Evolutionary conservation across 2,113 vertebrate species (phyloP).

Genomic region (Stigmatopora nigra): DNA sequence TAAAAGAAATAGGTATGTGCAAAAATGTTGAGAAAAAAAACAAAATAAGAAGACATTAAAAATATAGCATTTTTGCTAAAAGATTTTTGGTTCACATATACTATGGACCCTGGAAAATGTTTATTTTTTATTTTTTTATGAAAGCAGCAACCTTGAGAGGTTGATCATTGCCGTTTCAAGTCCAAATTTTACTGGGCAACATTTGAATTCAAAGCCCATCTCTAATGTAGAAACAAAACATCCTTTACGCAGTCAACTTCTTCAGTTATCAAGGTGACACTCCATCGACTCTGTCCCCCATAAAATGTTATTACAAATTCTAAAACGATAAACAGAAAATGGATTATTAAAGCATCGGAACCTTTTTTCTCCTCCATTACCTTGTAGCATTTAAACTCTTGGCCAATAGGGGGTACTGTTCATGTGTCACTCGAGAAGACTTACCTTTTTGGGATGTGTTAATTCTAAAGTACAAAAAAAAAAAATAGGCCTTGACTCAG

Average conservation of each 20-base stretch:
- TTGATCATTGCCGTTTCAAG: constrained; percentile 11
- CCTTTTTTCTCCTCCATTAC: background rate
- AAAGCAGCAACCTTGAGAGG: constrained; percentile 1
- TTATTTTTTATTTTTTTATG: background rate
- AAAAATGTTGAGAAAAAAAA: background rate
- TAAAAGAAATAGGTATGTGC: no score
- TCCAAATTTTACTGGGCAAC: constrained; percentile 13
- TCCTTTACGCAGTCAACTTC: constrained; percentile 4
- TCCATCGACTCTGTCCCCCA: background rate
- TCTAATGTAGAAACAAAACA: constrained; percentile 3
- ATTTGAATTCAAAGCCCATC: constrained; percentile 13
- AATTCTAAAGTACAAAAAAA: constrained; percentile 22
- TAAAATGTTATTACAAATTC: constrained; percentile 1
- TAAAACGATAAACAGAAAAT: constrained; percentile 1
- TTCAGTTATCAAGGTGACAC: constrained; percentile 7
- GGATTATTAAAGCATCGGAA: background rate
- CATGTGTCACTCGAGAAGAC: constrained; percentile 18
- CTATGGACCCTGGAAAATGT: background rate
- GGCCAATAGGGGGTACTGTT: constrained; percentile 63
- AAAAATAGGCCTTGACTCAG: constrained; percentile 48
- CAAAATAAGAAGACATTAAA: constrained; percentile 14
- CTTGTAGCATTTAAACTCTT: constrained; percentile 19
- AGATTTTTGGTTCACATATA: constrained; percentile 8
- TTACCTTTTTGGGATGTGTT: constrained; percentile 35
- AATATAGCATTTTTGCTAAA: constrained; percentile 19